phyloP scores from a whole-genome alignment of 2,888 invertebrate genomes.

The Chrysina gloriosa region DNA sequence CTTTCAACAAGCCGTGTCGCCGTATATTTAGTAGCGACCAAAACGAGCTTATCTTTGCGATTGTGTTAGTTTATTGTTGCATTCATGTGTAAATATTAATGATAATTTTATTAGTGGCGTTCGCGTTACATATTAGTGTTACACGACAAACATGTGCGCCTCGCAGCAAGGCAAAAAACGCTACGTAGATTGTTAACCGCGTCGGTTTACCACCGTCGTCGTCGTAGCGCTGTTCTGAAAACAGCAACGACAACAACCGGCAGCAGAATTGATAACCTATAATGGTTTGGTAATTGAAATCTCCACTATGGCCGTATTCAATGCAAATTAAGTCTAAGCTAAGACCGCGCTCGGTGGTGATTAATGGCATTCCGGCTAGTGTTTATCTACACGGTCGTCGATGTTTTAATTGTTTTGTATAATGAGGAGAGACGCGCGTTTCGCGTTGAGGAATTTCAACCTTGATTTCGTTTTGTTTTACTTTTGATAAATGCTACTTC shows the following conservation, averaged over 20 bases:
- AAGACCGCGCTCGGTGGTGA: constrained; percentile 25
- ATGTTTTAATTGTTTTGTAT: constrained; percentile 26
- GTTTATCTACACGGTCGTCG: constrained; percentile 29
- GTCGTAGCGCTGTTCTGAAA: constrained; percentile 5
- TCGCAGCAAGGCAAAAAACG: no score
- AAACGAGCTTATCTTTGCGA: background rate
- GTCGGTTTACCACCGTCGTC: no score
- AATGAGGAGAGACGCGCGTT: background rate
- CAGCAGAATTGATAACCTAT: constrained; percentile 33
- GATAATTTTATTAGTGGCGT: background rate
- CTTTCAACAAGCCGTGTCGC: no score
- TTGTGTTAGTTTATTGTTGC: background rate
- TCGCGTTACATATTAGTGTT: background rate
- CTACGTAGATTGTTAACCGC: no score
- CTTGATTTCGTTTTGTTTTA: constrained; percentile 35
- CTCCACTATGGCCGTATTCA: constrained; percentile 28
- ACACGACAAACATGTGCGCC: constrained; percentile 13
- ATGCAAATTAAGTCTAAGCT: constrained; percentile 33
- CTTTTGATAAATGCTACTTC: constrained; percentile 25
- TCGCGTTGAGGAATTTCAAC: constrained; percentile 30
- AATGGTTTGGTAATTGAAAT: constrained; percentile 37
- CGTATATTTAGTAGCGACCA: background rate
- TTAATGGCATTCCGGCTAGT: constrained; percentile 37
- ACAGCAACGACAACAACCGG: constrained; percentile 20
- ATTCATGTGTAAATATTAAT: background rate